Conservation (phyloP, 2,888 invertebrate genomes). For the Tricholauxania praeusta region DNA sequence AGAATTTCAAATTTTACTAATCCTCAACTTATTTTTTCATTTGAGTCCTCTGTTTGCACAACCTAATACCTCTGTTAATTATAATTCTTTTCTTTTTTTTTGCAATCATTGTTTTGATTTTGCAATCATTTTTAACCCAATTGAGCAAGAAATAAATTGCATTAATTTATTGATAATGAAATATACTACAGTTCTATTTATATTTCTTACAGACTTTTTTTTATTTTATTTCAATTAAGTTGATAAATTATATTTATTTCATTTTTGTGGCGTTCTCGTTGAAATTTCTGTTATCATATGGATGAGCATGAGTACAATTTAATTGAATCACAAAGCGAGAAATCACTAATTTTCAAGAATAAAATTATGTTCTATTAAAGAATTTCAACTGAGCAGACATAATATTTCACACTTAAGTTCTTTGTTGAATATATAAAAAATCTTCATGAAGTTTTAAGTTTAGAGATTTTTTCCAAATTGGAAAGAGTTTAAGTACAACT, state of each 20-base stretch:
- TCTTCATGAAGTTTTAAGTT: too few relatives aligned
- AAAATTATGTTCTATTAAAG: too few relatives aligned
- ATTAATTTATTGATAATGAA: neutral
- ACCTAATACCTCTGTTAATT: too few relatives aligned
- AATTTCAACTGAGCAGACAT: too few relatives aligned
- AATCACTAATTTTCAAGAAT: neutral
- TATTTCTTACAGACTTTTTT: neutral
- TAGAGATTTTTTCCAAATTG: too few relatives aligned
- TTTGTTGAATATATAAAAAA: too few relatives aligned
- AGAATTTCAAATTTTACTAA: too few relatives aligned
- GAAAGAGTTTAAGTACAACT: too few relatives aligned
- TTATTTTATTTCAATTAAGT: neutral
- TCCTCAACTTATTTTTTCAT: too few relatives aligned
- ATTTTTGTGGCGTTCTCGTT: neutral
- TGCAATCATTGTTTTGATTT: neutral
- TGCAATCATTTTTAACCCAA: constrained; percentile 22
- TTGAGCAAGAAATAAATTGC: neutral
- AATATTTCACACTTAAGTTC: too few relatives aligned
- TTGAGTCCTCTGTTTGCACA: too few relatives aligned
- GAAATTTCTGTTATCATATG: too few relatives aligned
- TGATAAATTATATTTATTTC: neutral
- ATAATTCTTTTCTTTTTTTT: neutral
- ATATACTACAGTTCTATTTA: neutral
- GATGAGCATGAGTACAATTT: neutral
- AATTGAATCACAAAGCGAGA: neutral